phyloP scores from a whole-genome alignment of 2,797 vertebrate genomes.

The Microctenopoma lineatum region DNA sequence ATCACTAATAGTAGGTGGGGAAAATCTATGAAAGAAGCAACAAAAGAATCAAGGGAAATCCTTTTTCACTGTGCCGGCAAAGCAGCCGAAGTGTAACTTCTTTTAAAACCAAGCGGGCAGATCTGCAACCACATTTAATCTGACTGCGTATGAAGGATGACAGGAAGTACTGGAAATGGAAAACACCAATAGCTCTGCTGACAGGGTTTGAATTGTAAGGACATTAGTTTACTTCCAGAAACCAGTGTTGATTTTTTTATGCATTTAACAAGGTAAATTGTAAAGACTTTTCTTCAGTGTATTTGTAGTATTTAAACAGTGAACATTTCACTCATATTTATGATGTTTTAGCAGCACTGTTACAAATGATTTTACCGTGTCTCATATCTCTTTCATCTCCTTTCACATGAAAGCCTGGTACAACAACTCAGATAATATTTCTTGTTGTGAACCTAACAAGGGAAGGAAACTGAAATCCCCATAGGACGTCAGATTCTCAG shows the following conservation, averaged over 20 bases:
- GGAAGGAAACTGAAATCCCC: slow-evolving; percentile 55
- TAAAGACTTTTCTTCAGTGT: slow-evolving; percentile 8
- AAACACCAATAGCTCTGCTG: too few relatives aligned
- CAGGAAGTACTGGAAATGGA: neutral
- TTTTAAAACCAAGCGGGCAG: slow-evolving; percentile 3
- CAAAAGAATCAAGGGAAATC: neutral
- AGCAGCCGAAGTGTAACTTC: neutral
- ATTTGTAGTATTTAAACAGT: slow-evolving; percentile 20
- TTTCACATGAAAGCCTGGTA: slow-evolving; percentile 20
- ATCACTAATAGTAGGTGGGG: neutral
- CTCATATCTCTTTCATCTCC: slow-evolving; percentile 3
- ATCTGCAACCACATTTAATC: slow-evolving; percentile 4
- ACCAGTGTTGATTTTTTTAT: neutral
- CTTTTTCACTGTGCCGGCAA: neutral
- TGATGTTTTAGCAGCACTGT: slow-evolving; percentile 18
- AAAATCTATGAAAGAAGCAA: neutral
- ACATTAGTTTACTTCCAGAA: slow-evolving; percentile 7
- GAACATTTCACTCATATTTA: slow-evolving; percentile 21
- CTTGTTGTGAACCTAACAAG: neutral
- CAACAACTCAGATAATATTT: slow-evolving; percentile 3
- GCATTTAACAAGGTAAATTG: neutral
- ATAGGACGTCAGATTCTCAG: slow-evolving; percentile 46
- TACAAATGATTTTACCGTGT: neutral
- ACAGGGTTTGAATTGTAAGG: slow-evolving; percentile 7
- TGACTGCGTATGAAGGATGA: neutral